Base-by-base conservation (phyloP, 2,113 vertebrate species). In the Sinocyclocheilus rhinocerous region DNA sequence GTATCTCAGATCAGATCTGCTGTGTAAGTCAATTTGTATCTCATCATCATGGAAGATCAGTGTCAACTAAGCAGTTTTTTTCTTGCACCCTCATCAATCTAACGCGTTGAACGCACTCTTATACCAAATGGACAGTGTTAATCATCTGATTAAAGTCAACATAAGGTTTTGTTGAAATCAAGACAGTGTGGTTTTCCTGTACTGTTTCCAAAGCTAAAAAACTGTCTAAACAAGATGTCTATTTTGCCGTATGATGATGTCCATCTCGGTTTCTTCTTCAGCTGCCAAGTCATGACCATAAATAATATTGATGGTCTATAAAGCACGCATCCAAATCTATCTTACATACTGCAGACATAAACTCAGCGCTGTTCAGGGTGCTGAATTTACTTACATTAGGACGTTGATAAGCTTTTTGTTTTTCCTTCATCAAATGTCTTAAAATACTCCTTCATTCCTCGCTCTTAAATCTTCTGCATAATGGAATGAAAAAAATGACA, bases 341-440 rank as follows among this genome's bases (percentile, higher is more conserved):
- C 75, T 63, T 69, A 20, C 67, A n/a, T 84, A 52, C 76, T 69
- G 29, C 48, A 86, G 87, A 76, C 78, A 50, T 39, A 77, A 33
- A 59, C 83, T 59, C 45, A 87, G 88, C 81, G 89, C 89, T 91
- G 90, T 90, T 91, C 90, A 89, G 85, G 88, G 90, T 91, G 88
- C 90, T 91, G 89, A 91, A 91, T 84, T 67, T 29, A 63, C 75
- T 70, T 70, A n/a, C 82, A 39, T 79, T 42, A n/a, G 18, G 22
- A 79, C 29, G 29, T 20, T 73, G 29, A 73, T 13, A 76, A 50
- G 22, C 22, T n/a, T 48, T 26, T 50, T 52, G 48, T 39, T 13
- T 24, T 11, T 65, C 15, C 26, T 39, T 45, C 13, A 8, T 86
- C 79, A 76, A 61, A 79, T 7, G 20, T 20, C 4, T n/a, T 48